Percentiles rank a stretch among this genome's conserved stretches.
These are phyloP conservation scores for Lasioglossum morio DNA, from an alignment of 2,888 invertebrate genomes.

Conservation along the genomic window DNA sequence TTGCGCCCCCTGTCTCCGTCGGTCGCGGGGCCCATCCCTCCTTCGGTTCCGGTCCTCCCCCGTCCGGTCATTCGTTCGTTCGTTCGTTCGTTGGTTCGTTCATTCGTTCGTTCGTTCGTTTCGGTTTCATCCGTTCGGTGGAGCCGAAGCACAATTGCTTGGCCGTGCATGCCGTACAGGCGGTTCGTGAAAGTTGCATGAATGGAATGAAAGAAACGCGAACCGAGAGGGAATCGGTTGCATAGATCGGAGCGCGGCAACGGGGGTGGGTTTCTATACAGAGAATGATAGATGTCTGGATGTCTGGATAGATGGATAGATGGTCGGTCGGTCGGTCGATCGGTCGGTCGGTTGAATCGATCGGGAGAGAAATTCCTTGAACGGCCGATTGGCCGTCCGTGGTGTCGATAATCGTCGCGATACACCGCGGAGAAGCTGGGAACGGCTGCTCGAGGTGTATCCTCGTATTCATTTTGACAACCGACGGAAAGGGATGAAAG, in stretches of 20 bases:
- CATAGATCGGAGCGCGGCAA: constrained; percentile 14
- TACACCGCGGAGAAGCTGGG: constrained; percentile 21
- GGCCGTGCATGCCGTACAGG: constrained; percentile 51
- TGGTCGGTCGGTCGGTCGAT: not conserved
- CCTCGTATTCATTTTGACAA: constrained; percentile 45
- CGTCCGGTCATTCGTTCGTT: constrained; percentile 35
- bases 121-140: constrained; percentile 45
- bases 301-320: constrained; percentile 41
- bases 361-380: constrained; percentile 64
- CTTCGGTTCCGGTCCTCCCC: not conserved
- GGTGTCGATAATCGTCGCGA: constrained; percentile 56
- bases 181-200: constrained; percentile 60
- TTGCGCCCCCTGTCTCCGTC: constrained; percentile 12
- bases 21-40: not conserved
- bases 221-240: constrained; percentile 33
- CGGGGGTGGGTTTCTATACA: constrained; percentile 25
- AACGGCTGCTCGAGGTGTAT: constrained; percentile 3
- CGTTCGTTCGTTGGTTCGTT: constrained; percentile 27
- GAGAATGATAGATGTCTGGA: constrained; percentile 60
- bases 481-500: not conserved
- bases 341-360: not conserved
- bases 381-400: constrained; percentile 58
- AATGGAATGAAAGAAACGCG: constrained; percentile 56
- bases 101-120: constrained; percentile 41
- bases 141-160: constrained; percentile 54